These are phyloP conservation scores for Troides helena DNA, from an alignment of 2,888 invertebrate species.

Conservation along the genomic window DNA sequence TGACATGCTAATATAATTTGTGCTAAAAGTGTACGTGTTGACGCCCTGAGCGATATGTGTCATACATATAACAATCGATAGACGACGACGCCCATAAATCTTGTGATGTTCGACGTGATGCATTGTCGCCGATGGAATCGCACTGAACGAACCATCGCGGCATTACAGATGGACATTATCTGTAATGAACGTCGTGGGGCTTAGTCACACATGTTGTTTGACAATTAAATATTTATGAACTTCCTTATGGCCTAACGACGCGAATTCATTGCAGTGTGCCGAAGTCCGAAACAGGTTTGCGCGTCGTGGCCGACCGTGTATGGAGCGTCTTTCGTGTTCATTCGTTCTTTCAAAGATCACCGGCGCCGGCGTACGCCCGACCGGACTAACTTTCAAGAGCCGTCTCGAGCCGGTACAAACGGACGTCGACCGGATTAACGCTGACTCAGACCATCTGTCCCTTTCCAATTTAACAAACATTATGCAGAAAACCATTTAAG, in stretches of 20 bases:
- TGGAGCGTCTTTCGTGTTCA: constrained; percentile 14
- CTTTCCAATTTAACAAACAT: constrained; percentile 23
- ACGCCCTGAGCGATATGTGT: constrained; percentile 38
- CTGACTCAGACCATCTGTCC: constrained; percentile 27
- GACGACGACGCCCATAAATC: constrained; percentile 61
- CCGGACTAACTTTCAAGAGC: constrained; percentile 15
- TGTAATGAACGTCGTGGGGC: constrained; percentile 35
- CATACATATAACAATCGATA: constrained; percentile 50
- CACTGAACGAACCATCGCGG: constrained; percentile 48
- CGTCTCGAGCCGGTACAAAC: constrained; percentile 10
- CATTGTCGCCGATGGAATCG: constrained; percentile 57
- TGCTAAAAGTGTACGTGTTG: constrained; percentile 32
- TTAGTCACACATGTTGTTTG: constrained; percentile 2
- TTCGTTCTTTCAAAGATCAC: constrained; percentile 9
- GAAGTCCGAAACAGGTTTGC: constrained; percentile 25
- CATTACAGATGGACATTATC: constrained; percentile 40
- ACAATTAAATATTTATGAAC: constrained; percentile 23
- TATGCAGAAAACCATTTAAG: constrained; percentile 11
- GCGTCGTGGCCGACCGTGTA: constrained; percentile 22
- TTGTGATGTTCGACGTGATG: constrained; percentile 55
- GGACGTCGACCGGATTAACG: constrained; percentile 27
- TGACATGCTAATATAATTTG: constrained; percentile 30
- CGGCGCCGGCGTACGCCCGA: constrained; percentile 15
- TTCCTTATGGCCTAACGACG: constrained; percentile 17
- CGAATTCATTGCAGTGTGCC: constrained; percentile 9